Evolutionary conservation across 2,888 invertebrate genomes (phyloP), one percentile per base, ranked within the genome.

Genomic region (Lacanobia oleracea): DNA sequence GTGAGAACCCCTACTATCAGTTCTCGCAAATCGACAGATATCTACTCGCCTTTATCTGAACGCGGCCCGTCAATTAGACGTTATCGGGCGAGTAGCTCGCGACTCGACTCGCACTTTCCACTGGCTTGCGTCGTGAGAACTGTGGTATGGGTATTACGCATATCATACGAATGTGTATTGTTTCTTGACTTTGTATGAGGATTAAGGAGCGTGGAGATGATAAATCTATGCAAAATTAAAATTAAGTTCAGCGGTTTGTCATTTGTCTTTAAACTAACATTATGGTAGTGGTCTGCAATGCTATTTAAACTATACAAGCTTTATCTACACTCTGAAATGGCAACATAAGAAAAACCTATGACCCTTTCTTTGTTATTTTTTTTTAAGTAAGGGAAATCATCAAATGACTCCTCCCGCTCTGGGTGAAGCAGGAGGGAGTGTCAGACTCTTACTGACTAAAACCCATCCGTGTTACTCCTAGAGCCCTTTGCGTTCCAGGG

Each of bases 1-100:
- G 86, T 86, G 87, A 79, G 86, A 86, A 85, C 54, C n/a, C 21
- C 54, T 6, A 79, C 83, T 83, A 86, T 86, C 87, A 71, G 56
- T 56, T 56, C 77, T 85, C 78, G 85, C 81, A 75, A 86, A 86
- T 86, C 87, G 72, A 71, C 74, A 83, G 83, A 83, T 84, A 83
- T 71, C n/a, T n/a, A n/a, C n/a, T 63, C 65, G 27, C 59, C 56
- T 72, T 72, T 81, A 83, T 86, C 83, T 74, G 63, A 61, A 23
- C 67, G 62, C 65, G 57, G 60, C 50, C 75, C 77, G 86, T 86
- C 87, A 82, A 79, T 85, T 86, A 79, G 72, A 75, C 80, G 77
- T 61, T 86, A 85, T 86, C 86, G 21, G 61, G 48, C 73, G 73
- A 74, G 67, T 79, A 51, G 61, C 71, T 67, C 61, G 83, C 72